Conservation (phyloP, 1,140 invertebrate genomes). For the Drosophila neocordata region DNA sequence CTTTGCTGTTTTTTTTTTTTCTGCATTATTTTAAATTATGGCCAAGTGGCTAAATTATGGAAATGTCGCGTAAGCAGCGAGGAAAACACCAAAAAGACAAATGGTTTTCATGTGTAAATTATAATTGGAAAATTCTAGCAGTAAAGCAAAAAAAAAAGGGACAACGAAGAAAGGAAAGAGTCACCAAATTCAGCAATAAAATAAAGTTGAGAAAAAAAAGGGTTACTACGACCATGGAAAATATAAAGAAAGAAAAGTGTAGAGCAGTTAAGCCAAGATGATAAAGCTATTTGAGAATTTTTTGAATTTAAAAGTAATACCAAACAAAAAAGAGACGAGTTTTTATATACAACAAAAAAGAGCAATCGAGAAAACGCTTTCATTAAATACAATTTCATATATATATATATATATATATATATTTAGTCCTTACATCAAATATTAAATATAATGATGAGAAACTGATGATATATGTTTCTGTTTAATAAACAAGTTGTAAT, state of each 20-base stretch:
- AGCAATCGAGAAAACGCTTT: no score
- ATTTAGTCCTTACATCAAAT: no score
- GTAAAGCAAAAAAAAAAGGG: constrained; percentile 18
- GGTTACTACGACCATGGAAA: no score
- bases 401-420: no score
- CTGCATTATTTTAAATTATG: constrained; percentile 64
- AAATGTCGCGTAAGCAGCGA: constrained; percentile 62
- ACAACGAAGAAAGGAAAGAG: neutral
- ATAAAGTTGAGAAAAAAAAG: no score
- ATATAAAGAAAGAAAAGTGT: neutral
- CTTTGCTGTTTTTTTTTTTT: neutral
- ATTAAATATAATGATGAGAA: no score
- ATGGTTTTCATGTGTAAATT: constrained; percentile 75
- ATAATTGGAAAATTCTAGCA: constrained; percentile 65
- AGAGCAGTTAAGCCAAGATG: neutral
- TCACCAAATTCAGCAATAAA: constrained; percentile 25
- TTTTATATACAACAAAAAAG: no score
- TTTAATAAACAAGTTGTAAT: no score
- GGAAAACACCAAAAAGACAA: constrained; percentile 59
- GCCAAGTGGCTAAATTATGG: constrained; percentile 78
- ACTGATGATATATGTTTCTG: no score
- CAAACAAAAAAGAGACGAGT: neutral
- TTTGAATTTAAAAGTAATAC: neutral
- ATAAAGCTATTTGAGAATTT: neutral
- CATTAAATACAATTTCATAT: no score